Percentiles rank a stretch among this genome's conserved stretches.
These are phyloP conservation scores for Takifugu rubripes DNA, from an alignment of 2,797 vertebrate species.

Conservation along the genomic window DNA sequence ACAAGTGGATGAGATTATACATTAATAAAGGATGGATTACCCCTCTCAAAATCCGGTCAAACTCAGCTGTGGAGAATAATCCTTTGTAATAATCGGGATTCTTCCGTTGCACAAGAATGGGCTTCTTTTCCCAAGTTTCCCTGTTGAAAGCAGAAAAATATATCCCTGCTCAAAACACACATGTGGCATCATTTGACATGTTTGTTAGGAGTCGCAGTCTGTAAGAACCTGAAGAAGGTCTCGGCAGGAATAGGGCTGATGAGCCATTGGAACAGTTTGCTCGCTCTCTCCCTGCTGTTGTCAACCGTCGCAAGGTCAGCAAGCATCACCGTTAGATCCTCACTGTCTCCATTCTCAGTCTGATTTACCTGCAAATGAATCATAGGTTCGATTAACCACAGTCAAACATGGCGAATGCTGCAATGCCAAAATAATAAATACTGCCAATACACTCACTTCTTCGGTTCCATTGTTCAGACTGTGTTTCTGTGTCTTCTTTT, in stretches of 20 bases:
- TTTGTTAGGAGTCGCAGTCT: too few species aligned
- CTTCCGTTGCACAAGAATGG: slow-evolving; percentile 81
- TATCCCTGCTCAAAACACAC: too few species aligned
- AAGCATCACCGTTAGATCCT: slow-evolving; percentile 68
- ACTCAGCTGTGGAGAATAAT: slow-evolving; percentile 88
- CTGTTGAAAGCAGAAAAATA: slow-evolving; percentile 41
- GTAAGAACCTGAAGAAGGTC: slow-evolving; percentile 77
- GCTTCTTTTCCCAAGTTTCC: slow-evolving; percentile 89
- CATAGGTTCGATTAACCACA: neutral
- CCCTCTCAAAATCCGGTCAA: slow-evolving; percentile 84
- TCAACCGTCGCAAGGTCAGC: slow-evolving; percentile 72
- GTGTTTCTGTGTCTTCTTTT: slow-evolving; percentile 33
- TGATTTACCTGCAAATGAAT: slow-evolving; percentile 6
- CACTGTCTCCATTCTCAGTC: slow-evolving; percentile 10
- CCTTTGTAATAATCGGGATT: slow-evolving; percentile 84
- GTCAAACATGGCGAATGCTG: neutral
- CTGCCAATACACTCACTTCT: slow-evolving; percentile 27
- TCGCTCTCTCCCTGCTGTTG: slow-evolving; percentile 86
- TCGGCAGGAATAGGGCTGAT: slow-evolving; percentile 78
- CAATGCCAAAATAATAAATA: too few species aligned
- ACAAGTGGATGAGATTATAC: neutral
- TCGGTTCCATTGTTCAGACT: slow-evolving; percentile 12
- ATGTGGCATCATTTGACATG: too few species aligned
- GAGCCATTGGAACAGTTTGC: slow-evolving; percentile 86
- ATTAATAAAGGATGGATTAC: slow-evolving; percentile 38